Evolutionary conservation across 64 coral and sea anemone species (phyloP).

Genomic region (Pocillopora damicornis): DNA sequence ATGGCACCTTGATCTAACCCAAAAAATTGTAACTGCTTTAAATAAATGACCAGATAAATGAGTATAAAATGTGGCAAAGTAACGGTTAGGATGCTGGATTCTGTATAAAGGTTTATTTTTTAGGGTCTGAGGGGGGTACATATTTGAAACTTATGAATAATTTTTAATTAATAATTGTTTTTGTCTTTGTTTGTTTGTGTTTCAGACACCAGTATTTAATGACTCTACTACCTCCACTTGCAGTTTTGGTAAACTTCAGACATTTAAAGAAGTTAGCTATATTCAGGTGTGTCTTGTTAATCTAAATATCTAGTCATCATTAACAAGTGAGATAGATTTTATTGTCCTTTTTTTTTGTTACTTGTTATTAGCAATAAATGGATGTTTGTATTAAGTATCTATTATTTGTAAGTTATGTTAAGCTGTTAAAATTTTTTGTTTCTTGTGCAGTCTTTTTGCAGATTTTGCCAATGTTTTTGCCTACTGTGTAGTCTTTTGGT

Average conservation of each 20-base stretch:
- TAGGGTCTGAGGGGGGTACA: too few relatives aligned
- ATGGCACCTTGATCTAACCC: too few relatives aligned
- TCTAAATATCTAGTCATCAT: neutral
- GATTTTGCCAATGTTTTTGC: slow-evolving; percentile 99
- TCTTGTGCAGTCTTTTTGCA: slow-evolving; percentile 83
- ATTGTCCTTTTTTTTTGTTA: too few relatives aligned
- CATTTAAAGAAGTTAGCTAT: slow-evolving; percentile 88
- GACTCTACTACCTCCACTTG: slow-evolving; percentile 75
- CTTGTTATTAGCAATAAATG: too few relatives aligned
- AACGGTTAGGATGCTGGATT: too few relatives aligned
- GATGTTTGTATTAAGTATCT: too few relatives aligned
- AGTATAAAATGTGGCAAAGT: too few relatives aligned
- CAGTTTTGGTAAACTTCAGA: slow-evolving; percentile 88
- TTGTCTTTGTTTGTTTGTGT: neutral
- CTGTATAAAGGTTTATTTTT: too few relatives aligned
- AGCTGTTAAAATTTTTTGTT: neutral
- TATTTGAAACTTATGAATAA: too few relatives aligned
- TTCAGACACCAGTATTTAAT: slow-evolving; percentile 65
- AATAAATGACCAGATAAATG: too few relatives aligned
- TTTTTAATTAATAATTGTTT: slow-evolving; percentile 1
- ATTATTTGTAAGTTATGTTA: neutral
- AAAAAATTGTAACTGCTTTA: too few relatives aligned
- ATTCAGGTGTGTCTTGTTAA: slow-evolving; percentile 71
- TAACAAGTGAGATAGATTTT: too few relatives aligned
- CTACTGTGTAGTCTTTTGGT: slow-evolving; percentile 99